phyloP scores from a whole-genome alignment of 1,140 invertebrate species.

The Patella vulgata region DNA sequence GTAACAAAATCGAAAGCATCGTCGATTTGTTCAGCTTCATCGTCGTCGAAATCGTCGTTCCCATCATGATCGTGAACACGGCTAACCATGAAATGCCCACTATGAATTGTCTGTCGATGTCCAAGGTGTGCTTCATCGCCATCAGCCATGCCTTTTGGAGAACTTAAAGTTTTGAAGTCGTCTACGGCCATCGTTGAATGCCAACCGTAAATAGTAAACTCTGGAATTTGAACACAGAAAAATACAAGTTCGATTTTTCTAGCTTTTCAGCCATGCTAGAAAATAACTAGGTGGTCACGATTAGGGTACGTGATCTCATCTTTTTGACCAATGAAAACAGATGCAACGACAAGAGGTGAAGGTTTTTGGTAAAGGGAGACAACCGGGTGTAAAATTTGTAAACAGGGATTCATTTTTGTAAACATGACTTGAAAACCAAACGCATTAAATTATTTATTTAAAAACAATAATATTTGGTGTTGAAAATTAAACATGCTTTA shows the following conservation, averaged over 20 bases:
- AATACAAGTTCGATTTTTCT: not conserved
- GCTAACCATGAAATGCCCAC: slow-evolving; percentile 98
- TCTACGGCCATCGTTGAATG: slow-evolving; percentile 26
- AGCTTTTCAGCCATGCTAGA: not conserved
- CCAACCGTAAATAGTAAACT: too few relatives aligned
- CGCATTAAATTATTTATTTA: too few relatives aligned
- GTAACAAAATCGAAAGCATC: slow-evolving; percentile 60
- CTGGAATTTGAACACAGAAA: slow-evolving; percentile 2
- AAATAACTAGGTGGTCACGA: not conserved
- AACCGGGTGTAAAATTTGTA: too few relatives aligned
- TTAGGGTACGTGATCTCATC: not conserved
- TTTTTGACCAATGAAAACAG: slow-evolving; percentile 14
- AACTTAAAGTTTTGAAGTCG: slow-evolving; percentile 3
- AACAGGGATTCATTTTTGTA: too few relatives aligned
- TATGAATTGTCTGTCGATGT: slow-evolving; percentile 77
- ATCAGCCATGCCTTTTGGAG: slow-evolving; percentile 19
- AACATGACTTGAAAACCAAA: too few relatives aligned
- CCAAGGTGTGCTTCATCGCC: slow-evolving; percentile 13
- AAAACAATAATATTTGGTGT: too few relatives aligned
- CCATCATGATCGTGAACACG: slow-evolving; percentile 91
- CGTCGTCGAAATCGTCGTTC: slow-evolving; percentile 80
- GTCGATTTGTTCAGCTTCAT: slow-evolving; percentile 41
- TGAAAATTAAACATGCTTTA: too few relatives aligned
- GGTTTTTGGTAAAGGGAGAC: too few relatives aligned
- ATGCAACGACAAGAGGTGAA: too few relatives aligned